Base-by-base conservation (phyloP, 1,140 invertebrate species). In the Cataglyphis hispanica region DNA sequence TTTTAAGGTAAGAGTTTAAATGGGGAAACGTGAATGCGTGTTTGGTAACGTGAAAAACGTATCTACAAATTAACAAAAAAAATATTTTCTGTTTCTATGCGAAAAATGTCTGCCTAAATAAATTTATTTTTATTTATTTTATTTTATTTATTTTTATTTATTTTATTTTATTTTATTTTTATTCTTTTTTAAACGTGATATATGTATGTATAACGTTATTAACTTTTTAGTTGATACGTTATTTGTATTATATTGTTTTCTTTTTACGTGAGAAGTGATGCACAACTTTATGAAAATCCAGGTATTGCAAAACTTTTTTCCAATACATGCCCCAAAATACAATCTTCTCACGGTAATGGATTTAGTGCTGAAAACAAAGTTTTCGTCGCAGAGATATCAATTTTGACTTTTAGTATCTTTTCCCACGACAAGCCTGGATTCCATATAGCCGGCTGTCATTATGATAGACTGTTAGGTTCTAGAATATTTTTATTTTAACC, bases 281-380 rank as follows among this genome's bases (percentile, higher is more conserved):
- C 34, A 64, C 77, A 27, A 4, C 37, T 22, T 56, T n/a, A 19
- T 19, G 22, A 25, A 34, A 72, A 60, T 58, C 25, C 78, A 72
- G 37, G 60, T 46, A 37, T 13, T 43, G 53, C 53, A 37, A 43
- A 81, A 81, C 37, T 81, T 81, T 81, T 81, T 72, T 27, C 67
- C 66, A 11, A 80, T 60, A 43, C 4, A 8, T 25, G 22, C 37
- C 3, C 40, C 8, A 16, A 1, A 19, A 13, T 40, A 27, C 34
- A 72, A 58, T 72, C 60, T 43, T 60, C 50, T 31, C 37, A 19
- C 0, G 1, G n/a, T 81, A 72, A 81, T 72, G 37, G 53, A 72
- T 81, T 81, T 46, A 16, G 46, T 13, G 66, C 16, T 72, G 37
- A 81, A 70, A 72, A 78, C 37, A 40, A 72, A 67, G 27, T 70